A percentile compares a stretch with the other conserved stretches of the same genome.
phyloP scores from a whole-genome alignment of 2,888 invertebrate genomes.

The Cheilosia impressa region DNA sequence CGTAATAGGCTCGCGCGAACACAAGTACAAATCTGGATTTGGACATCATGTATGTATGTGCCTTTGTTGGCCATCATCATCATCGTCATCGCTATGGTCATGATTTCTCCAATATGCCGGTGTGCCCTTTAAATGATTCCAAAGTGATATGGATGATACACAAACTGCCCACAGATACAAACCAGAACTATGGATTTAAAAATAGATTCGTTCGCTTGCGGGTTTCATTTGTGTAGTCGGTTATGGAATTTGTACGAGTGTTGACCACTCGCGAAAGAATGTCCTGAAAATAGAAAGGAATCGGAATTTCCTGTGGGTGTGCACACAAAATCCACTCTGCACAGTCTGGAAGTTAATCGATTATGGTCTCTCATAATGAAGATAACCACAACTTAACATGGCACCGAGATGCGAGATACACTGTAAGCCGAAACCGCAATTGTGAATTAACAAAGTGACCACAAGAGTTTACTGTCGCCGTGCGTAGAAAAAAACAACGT shows the following conservation, averaged over 20 bases:
- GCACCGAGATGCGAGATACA: background rate
- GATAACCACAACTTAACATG: slow-evolving; percentile 64
- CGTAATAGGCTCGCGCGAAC: slow-evolving; percentile 46
- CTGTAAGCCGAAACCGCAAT: slow-evolving; percentile 54
- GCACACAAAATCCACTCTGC: slow-evolving; percentile 1
- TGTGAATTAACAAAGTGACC: slow-evolving; percentile 73
- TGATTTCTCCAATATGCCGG: slow-evolving; percentile 51
- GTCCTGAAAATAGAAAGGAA: slow-evolving; percentile 65
- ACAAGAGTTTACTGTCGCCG: slow-evolving; percentile 46
- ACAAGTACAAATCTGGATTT: slow-evolving; percentile 39
- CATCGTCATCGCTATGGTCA: slow-evolving; percentile 44
- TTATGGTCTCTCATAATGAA: slow-evolving; percentile 62
- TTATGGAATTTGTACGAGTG: slow-evolving; percentile 3
- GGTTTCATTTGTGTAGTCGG: slow-evolving; percentile 6
- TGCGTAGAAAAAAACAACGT: background rate
- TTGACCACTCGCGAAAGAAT: slow-evolving; percentile 29
- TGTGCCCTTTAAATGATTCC: slow-evolving; percentile 58
- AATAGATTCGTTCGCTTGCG: slow-evolving; percentile 62
- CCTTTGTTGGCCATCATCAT: slow-evolving; percentile 31
- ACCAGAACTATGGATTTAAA: slow-evolving; percentile 71
- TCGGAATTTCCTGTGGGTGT: slow-evolving; percentile 67
- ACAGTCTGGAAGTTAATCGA: slow-evolving; percentile 57
- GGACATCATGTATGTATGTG: slow-evolving; percentile 23
- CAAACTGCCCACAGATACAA: slow-evolving; percentile 37
- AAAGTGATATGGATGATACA: slow-evolving; percentile 63